Percentiles rank a stretch among this genome's conserved stretches.
phyloP scores from a whole-genome alignment of 2,113 vertebrate genomes.

The Dasypus novemcinctus region DNA sequence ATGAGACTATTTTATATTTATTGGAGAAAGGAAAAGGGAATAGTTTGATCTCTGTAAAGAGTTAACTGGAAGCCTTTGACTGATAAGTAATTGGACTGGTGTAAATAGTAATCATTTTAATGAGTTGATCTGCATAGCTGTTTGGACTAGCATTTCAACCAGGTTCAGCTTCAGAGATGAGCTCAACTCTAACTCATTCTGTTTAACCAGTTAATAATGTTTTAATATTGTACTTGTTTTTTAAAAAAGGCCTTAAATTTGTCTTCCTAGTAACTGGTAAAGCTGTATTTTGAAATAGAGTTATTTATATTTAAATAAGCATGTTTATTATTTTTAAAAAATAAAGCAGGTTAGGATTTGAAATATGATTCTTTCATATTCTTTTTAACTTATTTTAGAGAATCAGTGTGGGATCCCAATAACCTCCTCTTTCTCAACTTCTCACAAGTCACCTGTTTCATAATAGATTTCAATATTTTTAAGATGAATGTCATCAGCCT shows the following conservation, averaged over 20 bases:
- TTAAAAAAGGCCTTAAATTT: background rate
- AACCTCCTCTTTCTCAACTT: background rate
- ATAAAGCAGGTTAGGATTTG: constrained; percentile 22
- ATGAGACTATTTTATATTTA: constrained; percentile 24
- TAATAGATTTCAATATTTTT: background rate
- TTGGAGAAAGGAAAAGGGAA: too few species aligned
- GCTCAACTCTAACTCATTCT: background rate
- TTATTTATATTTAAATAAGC: background rate
- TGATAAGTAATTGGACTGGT: background rate
- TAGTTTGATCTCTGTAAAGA: too few species aligned
- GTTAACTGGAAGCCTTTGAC: background rate
- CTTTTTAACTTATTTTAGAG: background rate
- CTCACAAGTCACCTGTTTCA: background rate
- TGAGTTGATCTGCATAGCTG: background rate
- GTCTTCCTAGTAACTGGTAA: background rate
- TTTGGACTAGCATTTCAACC: background rate
- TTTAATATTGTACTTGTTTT: background rate
- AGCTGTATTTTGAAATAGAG: constrained; percentile 3
- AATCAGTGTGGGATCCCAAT: background rate
- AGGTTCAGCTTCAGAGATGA: background rate
- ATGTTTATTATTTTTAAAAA: background rate
- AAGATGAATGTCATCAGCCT: background rate
- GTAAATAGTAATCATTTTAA: background rate
- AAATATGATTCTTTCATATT: background rate
- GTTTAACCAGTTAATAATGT: background rate